phyloP scores from a whole-genome alignment of 1,140 invertebrate species.

The Eriosoma lanigerum region DNA sequence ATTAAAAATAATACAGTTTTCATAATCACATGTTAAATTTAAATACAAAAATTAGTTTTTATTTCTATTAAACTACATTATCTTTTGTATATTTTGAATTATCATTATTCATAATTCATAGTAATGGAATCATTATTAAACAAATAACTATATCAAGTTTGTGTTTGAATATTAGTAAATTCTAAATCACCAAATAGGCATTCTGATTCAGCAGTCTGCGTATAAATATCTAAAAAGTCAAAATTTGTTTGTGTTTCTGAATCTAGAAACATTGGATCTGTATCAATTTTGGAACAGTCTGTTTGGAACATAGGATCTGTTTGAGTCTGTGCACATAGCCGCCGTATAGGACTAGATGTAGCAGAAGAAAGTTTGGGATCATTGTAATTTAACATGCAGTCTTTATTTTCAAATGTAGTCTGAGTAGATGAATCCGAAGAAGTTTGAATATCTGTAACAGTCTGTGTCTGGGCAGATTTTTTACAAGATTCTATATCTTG shows the following conservation, averaged over 20 bases:
- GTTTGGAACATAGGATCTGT: constrained; percentile 24
- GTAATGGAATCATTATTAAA: background rate
- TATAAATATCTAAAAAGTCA: constrained; percentile 38
- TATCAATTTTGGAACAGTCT: background rate
- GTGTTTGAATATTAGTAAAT: constrained; percentile 44
- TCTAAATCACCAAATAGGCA: constrained; percentile 46
- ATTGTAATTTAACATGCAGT: constrained; percentile 29
- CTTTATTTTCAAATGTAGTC: constrained; percentile 42
- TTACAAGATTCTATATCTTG: background rate
- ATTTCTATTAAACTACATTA: no score
- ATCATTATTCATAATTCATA: background rate
- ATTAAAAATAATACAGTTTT: no score
- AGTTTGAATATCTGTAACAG: constrained; percentile 22
- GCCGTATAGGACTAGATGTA: constrained; percentile 39
- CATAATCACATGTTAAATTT: no score
- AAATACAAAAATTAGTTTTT: no score
- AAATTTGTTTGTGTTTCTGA: constrained; percentile 48
- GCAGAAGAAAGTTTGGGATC: constrained; percentile 46
- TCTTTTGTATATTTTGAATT: no score
- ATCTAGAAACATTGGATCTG: constrained; percentile 37
- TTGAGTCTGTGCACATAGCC: constrained; percentile 42
- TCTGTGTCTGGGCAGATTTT: constrained; percentile 37
- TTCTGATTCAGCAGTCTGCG: constrained; percentile 42
- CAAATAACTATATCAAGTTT: constrained; percentile 27
- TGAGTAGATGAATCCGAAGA: constrained; percentile 41